Conservation (phyloP, 2,113 vertebrate species). For the Amphilophus citrinellus region DNA sequence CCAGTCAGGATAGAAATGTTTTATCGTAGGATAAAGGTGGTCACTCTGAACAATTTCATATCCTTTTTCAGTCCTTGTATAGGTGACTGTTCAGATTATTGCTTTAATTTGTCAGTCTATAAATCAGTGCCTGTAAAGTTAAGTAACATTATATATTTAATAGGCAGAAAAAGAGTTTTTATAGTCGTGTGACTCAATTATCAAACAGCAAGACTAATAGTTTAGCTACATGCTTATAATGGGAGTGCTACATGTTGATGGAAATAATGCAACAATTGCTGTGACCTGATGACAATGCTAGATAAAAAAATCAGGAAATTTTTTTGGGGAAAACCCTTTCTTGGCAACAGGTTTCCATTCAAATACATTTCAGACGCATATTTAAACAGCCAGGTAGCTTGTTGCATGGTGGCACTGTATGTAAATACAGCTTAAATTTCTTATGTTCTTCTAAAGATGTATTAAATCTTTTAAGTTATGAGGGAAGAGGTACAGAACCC, state of each 20-base stretch:
- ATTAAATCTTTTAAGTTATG: too few relatives aligned
- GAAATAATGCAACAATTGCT: rapidly evolving
- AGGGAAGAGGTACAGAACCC: too few relatives aligned
- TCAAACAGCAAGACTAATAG: not conserved
- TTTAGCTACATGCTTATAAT: not conserved
- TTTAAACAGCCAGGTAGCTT: not conserved
- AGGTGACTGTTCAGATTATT: not conserved
- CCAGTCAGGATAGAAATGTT: not conserved
- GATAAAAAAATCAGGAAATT: not conserved
- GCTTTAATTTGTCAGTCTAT: not conserved
- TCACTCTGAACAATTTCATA: not conserved
- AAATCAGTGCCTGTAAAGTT: not conserved
- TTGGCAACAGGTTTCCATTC: not conserved
- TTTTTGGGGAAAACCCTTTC: not conserved
- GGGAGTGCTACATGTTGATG: not conserved
- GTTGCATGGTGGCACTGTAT: not conserved
- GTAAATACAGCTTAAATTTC: too few relatives aligned
- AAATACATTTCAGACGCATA: not conserved
- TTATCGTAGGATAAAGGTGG: not conserved
- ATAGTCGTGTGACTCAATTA: too few relatives aligned
- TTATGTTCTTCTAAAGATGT: too few relatives aligned
- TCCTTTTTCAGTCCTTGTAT: not conserved
- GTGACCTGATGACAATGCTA: not conserved
- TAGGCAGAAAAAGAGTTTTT: too few relatives aligned
- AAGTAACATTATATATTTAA: not conserved